Percentiles rank a stretch among this genome's conserved stretches.
Evolutionary conservation across 2,797 vertebrate species (phyloP).

Genomic region (Hemibagrus guttatus): DNA sequence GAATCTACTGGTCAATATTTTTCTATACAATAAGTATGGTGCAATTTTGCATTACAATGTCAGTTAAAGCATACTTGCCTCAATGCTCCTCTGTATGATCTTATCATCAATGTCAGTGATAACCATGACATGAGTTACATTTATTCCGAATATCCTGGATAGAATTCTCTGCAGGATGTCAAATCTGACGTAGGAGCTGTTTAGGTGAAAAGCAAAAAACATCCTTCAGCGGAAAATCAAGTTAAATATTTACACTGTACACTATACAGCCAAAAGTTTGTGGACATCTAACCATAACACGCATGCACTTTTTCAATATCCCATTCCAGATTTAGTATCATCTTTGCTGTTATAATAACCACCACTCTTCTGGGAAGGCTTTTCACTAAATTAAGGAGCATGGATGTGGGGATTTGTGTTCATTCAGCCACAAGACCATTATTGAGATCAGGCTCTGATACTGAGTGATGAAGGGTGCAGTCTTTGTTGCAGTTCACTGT

Average conservation of each 20-base stretch:
- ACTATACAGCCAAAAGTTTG: neutral
- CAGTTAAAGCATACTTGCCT: slow-evolving; percentile 73
- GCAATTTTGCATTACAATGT: neutral
- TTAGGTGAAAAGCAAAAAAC: slow-evolving; percentile 12
- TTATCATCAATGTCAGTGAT: slow-evolving; percentile 97
- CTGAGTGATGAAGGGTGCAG: too few relatives aligned
- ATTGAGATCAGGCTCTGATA: neutral
- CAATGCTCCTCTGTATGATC: slow-evolving; percentile 85
- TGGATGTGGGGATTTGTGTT: neutral
- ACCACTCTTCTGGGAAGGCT: neutral
- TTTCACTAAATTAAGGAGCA: neutral
- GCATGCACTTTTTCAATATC: neutral
- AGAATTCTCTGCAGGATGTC: slow-evolving; percentile 92
- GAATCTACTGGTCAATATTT: neutral
- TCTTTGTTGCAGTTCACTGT: neutral
- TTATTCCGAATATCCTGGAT: slow-evolving; percentile 82
- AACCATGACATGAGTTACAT: slow-evolving; percentile 90
- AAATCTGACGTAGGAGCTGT: slow-evolving; percentile 91
- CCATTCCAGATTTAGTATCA: neutral
- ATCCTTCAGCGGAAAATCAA: neutral
- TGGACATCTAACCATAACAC: neutral
- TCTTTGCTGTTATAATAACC: neutral
- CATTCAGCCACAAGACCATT: neutral
- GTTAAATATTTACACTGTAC: neutral
- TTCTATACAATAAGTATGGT: neutral